These are phyloP conservation scores for Drosophila helvetica DNA, from an alignment of 2,888 invertebrate species.

Conservation along the genomic window DNA sequence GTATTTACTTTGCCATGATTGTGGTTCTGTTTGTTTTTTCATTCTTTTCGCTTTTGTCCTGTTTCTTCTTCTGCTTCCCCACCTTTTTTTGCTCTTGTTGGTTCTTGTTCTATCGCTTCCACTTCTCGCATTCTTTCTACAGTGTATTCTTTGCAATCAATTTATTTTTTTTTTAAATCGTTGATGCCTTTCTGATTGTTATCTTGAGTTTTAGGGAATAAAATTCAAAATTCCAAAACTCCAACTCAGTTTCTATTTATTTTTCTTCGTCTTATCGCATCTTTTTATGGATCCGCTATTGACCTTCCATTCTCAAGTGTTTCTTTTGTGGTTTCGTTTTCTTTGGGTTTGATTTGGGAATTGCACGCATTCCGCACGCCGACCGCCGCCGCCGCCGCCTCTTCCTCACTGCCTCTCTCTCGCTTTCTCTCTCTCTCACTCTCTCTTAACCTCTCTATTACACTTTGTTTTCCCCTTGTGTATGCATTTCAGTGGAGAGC, in stretches of 20 bases:
- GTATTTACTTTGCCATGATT: neutral
- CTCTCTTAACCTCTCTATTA: neutral
- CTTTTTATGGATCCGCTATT: slow-evolving; percentile 20
- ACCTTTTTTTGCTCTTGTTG: neutral
- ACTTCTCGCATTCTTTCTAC: too few species aligned
- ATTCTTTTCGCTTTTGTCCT: neutral
- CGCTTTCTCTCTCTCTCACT: too few species aligned
- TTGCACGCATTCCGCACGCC: slow-evolving; percentile 3
- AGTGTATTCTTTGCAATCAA: neutral
- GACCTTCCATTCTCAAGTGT: slow-evolving; percentile 36
- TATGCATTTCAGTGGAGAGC: neutral
- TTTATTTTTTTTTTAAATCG: too few species aligned
- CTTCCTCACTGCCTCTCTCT: neutral
- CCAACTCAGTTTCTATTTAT: neutral
- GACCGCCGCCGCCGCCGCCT: neutral
- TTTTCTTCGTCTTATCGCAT: slow-evolving; percentile 22
- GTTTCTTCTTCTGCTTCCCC: too few species aligned
- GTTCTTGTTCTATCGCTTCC: neutral
- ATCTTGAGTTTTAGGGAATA: neutral
- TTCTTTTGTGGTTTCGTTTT: slow-evolving; percentile 32
- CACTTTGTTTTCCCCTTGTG: too few species aligned
- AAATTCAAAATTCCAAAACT: neutral
- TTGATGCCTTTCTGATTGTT: neutral
- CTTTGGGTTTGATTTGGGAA: slow-evolving; percentile 28
- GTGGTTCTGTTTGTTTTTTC: neutral